Conservation (phyloP, 2,888 invertebrate genomes). For the Rhogogaster chlorosoma region DNA sequence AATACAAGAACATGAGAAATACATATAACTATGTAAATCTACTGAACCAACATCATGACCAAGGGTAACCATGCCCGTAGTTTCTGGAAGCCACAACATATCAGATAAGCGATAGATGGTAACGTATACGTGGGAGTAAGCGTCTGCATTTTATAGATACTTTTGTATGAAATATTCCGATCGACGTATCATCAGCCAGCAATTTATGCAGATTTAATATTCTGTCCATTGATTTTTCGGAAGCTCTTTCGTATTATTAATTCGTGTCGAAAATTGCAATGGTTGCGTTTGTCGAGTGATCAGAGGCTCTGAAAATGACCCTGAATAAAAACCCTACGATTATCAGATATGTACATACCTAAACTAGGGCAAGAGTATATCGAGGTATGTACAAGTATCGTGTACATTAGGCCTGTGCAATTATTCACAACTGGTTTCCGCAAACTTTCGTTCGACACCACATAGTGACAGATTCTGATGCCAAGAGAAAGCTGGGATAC, state of each 20-base stretch:
- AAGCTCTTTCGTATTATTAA: not conserved
- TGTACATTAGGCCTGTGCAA: not conserved
- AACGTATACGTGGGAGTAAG: not conserved
- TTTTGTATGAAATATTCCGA: not conserved
- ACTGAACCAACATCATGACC: not conserved
- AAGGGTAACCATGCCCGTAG: not conserved
- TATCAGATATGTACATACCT: not conserved
- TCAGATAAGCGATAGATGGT: not conserved
- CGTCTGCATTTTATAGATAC: not conserved
- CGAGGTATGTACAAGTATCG: not conserved
- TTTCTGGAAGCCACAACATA: not conserved
- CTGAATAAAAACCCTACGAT: not conserved
- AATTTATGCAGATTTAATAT: not conserved
- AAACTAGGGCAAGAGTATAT: not conserved
- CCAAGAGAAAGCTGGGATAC: slow-evolving; percentile 33
- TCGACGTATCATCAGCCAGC: not conserved
- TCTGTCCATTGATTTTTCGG: not conserved
- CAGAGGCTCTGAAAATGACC: not conserved
- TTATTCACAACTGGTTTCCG: slow-evolving; percentile 40
- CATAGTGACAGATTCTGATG: slow-evolving; percentile 37
- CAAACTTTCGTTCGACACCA: slow-evolving; percentile 32
- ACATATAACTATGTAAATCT: not conserved
- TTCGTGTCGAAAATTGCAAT: not conserved
- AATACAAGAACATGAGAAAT: not conserved
- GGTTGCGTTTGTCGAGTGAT: not conserved